phyloP scores from a whole-genome alignment of 2,888 invertebrate genomes.

The Sialis lutaria region DNA sequence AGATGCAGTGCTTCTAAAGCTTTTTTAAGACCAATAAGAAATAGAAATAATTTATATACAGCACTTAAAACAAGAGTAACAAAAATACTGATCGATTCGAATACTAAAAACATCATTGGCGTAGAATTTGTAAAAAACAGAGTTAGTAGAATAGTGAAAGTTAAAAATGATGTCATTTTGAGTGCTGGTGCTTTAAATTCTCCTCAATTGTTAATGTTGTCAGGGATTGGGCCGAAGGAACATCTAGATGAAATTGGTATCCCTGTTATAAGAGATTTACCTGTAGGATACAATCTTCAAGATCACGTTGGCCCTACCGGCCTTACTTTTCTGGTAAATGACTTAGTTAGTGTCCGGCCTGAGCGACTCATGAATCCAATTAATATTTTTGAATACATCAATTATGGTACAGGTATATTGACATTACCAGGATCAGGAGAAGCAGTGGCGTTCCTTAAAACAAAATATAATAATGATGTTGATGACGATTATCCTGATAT shows the following conservation, averaged over 20 bases:
- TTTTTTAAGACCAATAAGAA: conserved; percentile 48
- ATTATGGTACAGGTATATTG: conserved; percentile 47
- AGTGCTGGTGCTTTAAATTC: conserved; percentile 70
- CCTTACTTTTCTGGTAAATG: conserved; percentile 53
- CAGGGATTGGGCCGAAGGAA: conserved; percentile 56
- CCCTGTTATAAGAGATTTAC: conserved; percentile 43
- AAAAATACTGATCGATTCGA: conserved; percentile 45
- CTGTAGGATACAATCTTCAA: conserved; percentile 67
- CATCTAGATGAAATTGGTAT: conserved; percentile 42
- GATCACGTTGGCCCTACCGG: conserved; percentile 62
- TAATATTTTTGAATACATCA: conserved; percentile 41
- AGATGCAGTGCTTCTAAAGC: conserved; percentile 68
- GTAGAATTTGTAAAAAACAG: conserved; percentile 51
- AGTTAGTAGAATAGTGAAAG: conserved; percentile 30
- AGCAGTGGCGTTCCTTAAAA: conserved; percentile 56
- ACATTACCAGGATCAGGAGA: conserved; percentile 66
- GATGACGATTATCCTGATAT: conserved; percentile 50
- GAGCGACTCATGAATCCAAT: conserved; percentile 25
- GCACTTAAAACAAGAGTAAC: conserved; percentile 50
- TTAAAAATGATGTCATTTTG: conserved; percentile 61
- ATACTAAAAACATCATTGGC: conserved; percentile 39
- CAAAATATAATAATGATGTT: conserved; percentile 31
- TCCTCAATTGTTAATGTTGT: conserved; percentile 72
- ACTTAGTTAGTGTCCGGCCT: conserved; percentile 49
- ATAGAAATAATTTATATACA: conserved; percentile 49